A percentile compares a stretch with the other conserved stretches of the same genome.
Evolutionary conservation across 1,140 invertebrate species (phyloP).

Genomic region (Dinothrombium tinctorium): DNA sequence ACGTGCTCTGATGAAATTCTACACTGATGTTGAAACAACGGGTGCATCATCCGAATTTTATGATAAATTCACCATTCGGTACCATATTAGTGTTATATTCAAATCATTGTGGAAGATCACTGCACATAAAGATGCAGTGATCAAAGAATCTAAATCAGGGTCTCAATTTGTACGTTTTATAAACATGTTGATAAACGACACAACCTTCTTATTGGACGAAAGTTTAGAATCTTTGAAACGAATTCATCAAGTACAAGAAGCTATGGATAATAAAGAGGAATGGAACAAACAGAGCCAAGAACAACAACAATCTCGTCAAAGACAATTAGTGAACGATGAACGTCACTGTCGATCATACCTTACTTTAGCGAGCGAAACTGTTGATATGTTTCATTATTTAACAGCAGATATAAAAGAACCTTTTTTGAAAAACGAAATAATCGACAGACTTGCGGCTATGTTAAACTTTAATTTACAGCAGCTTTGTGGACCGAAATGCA

Average conservation of each 20-base stretch:
- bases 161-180: slow-evolving; percentile 79
- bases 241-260: slow-evolving; percentile 24
- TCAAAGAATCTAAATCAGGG: slow-evolving; percentile 58
- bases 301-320: slow-evolving; percentile 37
- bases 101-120: slow-evolving; percentile 59
- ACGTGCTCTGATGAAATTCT: slow-evolving; percentile 85
- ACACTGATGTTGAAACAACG: slow-evolving; percentile 90
- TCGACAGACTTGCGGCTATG: slow-evolving; percentile 79
- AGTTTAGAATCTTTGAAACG: slow-evolving; percentile 37
- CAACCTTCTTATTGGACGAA: slow-evolving; percentile 77
- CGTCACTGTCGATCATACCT: slow-evolving; percentile 82
- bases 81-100: slow-evolving; percentile 83
- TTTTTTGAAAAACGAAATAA: slow-evolving; percentile 59
- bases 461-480: slow-evolving; percentile 79
- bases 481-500: slow-evolving; percentile 38
- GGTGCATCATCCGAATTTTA: slow-evolving; percentile 89
- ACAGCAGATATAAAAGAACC: slow-evolving; percentile 81
- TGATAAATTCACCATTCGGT: slow-evolving; percentile 85
- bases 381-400: slow-evolving; percentile 93
- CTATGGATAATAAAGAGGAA: slow-evolving; percentile 23
- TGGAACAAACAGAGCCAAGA: slow-evolving; percentile 49
- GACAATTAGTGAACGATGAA: slow-evolving; percentile 66
- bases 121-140: slow-evolving; percentile 46
- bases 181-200: slow-evolving; percentile 86
- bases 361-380: slow-evolving; percentile 78